phyloP scores from a whole-genome alignment of 2,888 invertebrate species.

The Hipparchia semele region DNA sequence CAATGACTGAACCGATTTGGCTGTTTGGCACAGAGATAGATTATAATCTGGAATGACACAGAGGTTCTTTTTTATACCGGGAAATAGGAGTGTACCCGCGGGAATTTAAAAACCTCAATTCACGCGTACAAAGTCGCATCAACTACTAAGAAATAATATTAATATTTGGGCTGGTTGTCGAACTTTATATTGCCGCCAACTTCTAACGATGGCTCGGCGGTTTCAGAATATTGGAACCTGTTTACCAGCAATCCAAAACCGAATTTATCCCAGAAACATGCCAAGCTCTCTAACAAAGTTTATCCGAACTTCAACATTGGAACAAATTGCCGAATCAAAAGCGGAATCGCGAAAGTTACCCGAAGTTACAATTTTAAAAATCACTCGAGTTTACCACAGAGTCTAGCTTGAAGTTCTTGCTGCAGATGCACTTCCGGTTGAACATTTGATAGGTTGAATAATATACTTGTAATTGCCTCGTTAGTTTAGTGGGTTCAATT shows the following conservation, averaged over 20 bases:
- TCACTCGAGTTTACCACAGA: background rate
- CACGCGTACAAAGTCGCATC: background rate
- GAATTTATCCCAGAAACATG: slow-evolving; percentile 80
- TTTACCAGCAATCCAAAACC: slow-evolving; percentile 77
- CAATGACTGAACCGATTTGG: no score
- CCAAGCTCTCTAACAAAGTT: slow-evolving; percentile 76
- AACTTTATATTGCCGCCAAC: slow-evolving; percentile 60
- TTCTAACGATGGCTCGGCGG: slow-evolving; percentile 70
- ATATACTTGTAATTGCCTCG: background rate
- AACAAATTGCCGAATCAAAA: slow-evolving; percentile 66
- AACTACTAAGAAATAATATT: slow-evolving; percentile 9
- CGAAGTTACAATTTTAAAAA: slow-evolving; percentile 52
- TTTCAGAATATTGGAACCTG: slow-evolving; percentile 62
- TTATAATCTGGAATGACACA: no score
- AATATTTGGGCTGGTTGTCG: slow-evolving; percentile 5
- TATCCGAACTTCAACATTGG: slow-evolving; percentile 75
- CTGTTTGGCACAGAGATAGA: no score
- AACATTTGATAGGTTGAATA: background rate
- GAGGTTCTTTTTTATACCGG: no score
- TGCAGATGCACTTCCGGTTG: background rate
- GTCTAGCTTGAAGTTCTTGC: background rate
- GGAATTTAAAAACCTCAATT: background rate
- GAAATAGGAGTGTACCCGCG: no score
- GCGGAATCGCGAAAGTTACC: slow-evolving; percentile 65
- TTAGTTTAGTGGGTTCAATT: background rate